Base-by-base conservation (phyloP, 2,888 invertebrate species). In the Cheiracanthium punctorium region DNA sequence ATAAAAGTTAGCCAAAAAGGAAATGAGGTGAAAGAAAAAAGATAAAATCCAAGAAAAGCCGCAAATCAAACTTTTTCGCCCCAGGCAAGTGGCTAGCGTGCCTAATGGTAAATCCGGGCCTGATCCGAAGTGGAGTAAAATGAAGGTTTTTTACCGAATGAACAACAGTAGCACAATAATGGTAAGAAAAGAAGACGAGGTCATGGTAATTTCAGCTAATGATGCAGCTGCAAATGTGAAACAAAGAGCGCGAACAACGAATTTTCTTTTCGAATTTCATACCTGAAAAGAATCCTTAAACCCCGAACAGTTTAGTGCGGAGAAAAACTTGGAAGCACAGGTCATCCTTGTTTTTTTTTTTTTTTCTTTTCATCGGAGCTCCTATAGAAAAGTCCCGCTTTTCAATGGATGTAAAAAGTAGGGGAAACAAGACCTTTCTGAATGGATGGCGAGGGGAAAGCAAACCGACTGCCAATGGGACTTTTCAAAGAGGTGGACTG, bases 211-310 rank as follows among this genome's bases (percentile, higher is more conserved):
- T 82, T 82, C 82, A 58, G 28, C 82, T 82, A 82, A 82, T 82
- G 82, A 82, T 58, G 82, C 76, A 82, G 76, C 82, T 82, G 82
- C 76, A 80, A 32, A 69, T 64, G 52, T 37, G 75, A 82, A 82
- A 82, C 82, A 82, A 82, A 82, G 82, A 82, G 71, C 76, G 75
- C 71, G 82, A 82, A 76, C 82, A 82, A 75, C 76, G 75, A 70
- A 82, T 76, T 82, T 82, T 76, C 76, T 76, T 69, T 74, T 52
- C 82, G 75, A 70, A 82, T 82, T 82, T 75, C 70, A n/a, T 33
- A 64, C 69, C 69, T 69, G n/a, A 80, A 65, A 72, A 43, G 41
- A 69, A 17, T 43, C 73, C 30, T n/a, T 73, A 81, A 81, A 74
- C 80, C 48, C 33, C 69, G 48, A 33, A 69, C 80, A 74, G 33